These are phyloP conservation scores for Tinea semifulvella DNA, from an alignment of 2,888 invertebrate genomes.

Conservation along the genomic window DNA sequence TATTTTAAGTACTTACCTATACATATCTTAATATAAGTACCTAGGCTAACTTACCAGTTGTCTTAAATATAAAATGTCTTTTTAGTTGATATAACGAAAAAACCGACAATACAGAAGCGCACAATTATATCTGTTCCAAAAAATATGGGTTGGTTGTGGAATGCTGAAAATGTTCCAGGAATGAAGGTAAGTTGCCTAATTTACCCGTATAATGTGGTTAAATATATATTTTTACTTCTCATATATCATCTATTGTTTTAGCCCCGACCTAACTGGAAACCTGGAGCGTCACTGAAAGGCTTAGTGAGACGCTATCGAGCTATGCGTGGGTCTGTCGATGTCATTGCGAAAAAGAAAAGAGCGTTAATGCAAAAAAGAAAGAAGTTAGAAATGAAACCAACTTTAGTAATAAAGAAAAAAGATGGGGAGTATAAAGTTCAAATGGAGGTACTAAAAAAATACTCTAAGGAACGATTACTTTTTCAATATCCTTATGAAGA, in stretches of 20 bases:
- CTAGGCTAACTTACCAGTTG: too few species aligned
- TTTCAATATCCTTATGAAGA: slow-evolving; percentile 58
- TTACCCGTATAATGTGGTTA: too few species aligned
- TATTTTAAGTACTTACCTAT: neutral
- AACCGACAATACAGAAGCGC: slow-evolving; percentile 28
- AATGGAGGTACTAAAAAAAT: slow-evolving; percentile 58
- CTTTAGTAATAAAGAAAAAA: slow-evolving; percentile 41
- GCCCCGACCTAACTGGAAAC: slow-evolving; percentile 53
- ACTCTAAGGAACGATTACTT: slow-evolving; percentile 46
- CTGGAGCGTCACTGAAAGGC: slow-evolving; percentile 49
- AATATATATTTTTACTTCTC: neutral
- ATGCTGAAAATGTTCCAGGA: slow-evolving; percentile 50
- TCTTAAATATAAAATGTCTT: too few species aligned
- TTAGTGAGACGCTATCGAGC: slow-evolving; percentile 46
- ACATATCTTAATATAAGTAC: neutral
- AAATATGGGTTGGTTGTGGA: slow-evolving; percentile 60
- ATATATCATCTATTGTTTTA: slow-evolving; percentile 24
- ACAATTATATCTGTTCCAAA: slow-evolving; percentile 47
- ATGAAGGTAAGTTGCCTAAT: slow-evolving; percentile 45
- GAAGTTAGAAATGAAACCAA: slow-evolving; percentile 50
- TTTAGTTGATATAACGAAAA: too few species aligned
- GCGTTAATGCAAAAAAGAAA: slow-evolving; percentile 47
- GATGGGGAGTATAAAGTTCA: slow-evolving; percentile 53
- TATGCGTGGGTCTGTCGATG: slow-evolving; percentile 41
- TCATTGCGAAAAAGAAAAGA: slow-evolving; percentile 48